A percentile compares a stretch with the other conserved stretches of the same genome.
Conservation (phyloP, 1,140 invertebrate species). For the Cotesia vestalis region DNA sequence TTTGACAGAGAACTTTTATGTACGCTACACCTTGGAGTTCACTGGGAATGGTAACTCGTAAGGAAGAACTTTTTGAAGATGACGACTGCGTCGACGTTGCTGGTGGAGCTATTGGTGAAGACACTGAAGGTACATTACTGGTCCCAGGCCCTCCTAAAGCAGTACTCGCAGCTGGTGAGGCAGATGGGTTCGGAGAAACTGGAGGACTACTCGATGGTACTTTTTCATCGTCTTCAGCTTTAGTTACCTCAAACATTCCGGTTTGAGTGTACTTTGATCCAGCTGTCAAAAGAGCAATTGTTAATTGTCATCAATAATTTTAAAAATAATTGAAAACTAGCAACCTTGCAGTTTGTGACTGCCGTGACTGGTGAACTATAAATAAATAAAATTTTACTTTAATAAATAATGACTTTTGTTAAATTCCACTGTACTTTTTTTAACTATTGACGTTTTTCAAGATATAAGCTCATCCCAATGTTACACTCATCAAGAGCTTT, state of each 20-base stretch:
- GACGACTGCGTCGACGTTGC: conserved; percentile 45
- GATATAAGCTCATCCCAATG: too few relatives aligned
- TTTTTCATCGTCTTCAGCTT: conserved; percentile 85
- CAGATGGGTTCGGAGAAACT: conserved; percentile 62
- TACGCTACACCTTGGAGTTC: conserved; percentile 95
- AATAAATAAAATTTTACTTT: too few relatives aligned
- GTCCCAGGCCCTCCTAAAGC: neutral
- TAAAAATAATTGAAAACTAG: neutral
- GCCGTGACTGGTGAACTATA: too few relatives aligned
- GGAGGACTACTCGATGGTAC: conserved; percentile 65
- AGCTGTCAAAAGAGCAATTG: conserved; percentile 58
- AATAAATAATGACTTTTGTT: too few relatives aligned
- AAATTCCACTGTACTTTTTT: too few relatives aligned
- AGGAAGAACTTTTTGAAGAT: conserved; percentile 75
- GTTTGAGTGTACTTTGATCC: conserved; percentile 93
- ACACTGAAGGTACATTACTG: neutral
- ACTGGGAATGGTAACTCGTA: conserved; percentile 90
- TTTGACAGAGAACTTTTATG: conserved; percentile 93
- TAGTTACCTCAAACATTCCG: conserved; percentile 95
- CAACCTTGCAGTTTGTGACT: too few relatives aligned
- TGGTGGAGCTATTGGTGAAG: neutral
- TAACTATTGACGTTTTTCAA: too few relatives aligned
- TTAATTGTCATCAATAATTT: conserved; percentile 2
- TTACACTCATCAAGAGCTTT: too few relatives aligned
- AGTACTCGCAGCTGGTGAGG: conserved; percentile 32